A percentile compares a stretch with the other conserved stretches of the same genome.
phyloP scores from a whole-genome alignment of 2,797 vertebrate genomes.

The Steatocranus sp. region DNA sequence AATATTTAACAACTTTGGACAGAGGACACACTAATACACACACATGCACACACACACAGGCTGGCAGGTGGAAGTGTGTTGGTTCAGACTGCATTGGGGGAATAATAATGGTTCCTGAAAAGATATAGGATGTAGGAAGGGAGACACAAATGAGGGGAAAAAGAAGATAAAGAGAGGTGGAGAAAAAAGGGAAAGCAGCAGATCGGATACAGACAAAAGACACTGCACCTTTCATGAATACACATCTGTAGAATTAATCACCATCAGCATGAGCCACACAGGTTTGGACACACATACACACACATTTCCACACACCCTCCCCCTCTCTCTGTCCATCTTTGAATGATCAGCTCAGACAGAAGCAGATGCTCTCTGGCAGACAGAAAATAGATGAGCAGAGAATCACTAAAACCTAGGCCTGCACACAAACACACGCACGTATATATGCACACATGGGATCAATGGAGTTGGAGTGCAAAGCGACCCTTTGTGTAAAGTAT shows the following conservation, averaged over 20 bases:
- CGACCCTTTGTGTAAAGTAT: background rate
- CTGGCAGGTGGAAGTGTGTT: constrained; percentile 46
- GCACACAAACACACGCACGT: background rate
- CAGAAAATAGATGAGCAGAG: constrained; percentile 27
- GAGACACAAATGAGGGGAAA: background rate
- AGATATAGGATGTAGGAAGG: constrained; percentile 15
- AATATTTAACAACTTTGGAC: constrained; percentile 63
- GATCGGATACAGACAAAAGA: constrained; percentile 35
- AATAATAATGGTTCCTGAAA: constrained; percentile 49
- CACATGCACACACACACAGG: background rate
- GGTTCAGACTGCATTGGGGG: constrained; percentile 34
- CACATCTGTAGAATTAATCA: constrained; percentile 45
- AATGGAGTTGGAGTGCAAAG: background rate
- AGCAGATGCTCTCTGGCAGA: constrained; percentile 46
- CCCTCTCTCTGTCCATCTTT: background rate
- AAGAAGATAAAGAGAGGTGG: background rate
- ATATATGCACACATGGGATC: background rate
- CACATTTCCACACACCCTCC: background rate
- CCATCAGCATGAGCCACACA: constrained; percentile 18
- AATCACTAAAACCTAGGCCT: constrained; percentile 1
- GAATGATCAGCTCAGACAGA: constrained; percentile 41
- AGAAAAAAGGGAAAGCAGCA: background rate
- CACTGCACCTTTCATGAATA: constrained; percentile 28
- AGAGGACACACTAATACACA: constrained; percentile 22
- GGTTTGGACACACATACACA: background rate